phyloP scores from a whole-genome alignment of 2,113 vertebrate species.

The Neomonachus schauinslandi region DNA sequence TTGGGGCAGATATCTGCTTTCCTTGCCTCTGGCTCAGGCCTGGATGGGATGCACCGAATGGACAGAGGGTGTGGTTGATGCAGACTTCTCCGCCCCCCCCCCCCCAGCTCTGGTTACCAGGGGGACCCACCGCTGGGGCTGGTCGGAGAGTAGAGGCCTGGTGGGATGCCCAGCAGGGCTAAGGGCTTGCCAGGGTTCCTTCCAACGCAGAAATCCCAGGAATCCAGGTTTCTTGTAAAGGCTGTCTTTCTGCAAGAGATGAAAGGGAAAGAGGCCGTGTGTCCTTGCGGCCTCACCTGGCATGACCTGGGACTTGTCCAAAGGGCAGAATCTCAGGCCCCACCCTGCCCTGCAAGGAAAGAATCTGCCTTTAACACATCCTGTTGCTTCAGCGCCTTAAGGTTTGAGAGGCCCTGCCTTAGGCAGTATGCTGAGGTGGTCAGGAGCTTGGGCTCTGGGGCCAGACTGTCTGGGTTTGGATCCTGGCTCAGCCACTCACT shows the following conservation, averaged over 20 bases:
- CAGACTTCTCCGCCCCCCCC: neutral
- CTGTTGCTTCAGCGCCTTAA: rapidly evolving
- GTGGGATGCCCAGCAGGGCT: neutral
- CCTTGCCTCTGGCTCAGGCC: neutral
- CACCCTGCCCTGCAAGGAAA: too few relatives aligned
- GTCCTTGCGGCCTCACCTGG: neutral
- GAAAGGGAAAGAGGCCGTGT: neutral
- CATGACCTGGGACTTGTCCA: neutral
- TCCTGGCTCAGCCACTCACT: neutral
- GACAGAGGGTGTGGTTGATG: rapidly evolving
- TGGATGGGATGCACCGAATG: neutral
- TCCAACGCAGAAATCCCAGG: neutral
- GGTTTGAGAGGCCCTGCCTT: neutral
- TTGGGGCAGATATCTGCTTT: neutral
- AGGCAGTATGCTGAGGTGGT: neutral
- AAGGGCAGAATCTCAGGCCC: neutral
- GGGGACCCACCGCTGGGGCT: neutral
- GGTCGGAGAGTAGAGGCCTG: neutral
- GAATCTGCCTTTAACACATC: neutral
- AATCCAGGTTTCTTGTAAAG: neutral
- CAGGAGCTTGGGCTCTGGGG: neutral
- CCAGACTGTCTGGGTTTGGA: neutral
- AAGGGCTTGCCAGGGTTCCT: neutral
- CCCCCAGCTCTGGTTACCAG: neutral
- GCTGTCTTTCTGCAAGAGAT: neutral